phyloP scores from a whole-genome alignment of 2,797 vertebrate species.

The Labroides dimidiatus region DNA sequence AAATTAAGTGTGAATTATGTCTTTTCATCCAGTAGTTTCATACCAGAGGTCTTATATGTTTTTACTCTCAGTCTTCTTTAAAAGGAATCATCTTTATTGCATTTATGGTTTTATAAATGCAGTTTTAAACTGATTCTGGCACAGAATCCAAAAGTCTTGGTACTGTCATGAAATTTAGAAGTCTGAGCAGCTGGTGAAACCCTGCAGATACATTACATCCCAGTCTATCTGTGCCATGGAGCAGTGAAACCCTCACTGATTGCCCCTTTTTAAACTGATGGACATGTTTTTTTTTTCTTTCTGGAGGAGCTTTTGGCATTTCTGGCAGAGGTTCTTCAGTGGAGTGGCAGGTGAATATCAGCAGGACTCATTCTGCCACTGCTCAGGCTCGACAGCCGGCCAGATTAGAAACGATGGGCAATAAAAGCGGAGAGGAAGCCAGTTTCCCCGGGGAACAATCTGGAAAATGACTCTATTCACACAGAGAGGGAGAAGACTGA shows the following conservation, averaged over 20 bases:
- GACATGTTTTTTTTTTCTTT: neutral
- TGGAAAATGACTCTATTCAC: slow-evolving; percentile 26
- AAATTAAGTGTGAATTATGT: too few species aligned
- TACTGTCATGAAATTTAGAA: neutral
- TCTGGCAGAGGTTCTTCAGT: neutral
- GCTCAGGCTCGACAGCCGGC: slow-evolving; percentile 8
- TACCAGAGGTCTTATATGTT: too few species aligned
- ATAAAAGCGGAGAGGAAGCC: slow-evolving; percentile 35
- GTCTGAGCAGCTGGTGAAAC: slow-evolving; percentile 27
- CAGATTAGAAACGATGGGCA: slow-evolving; percentile 33
- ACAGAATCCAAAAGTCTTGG: neutral
- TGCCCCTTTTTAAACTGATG: slow-evolving; percentile 12
- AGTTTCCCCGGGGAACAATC: slow-evolving; percentile 40
- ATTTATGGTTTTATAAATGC: neutral
- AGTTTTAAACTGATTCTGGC: neutral
- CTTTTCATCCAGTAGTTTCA: neutral
- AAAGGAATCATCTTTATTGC: neutral
- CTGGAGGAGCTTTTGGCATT: slow-evolving; percentile 25
- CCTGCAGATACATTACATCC: neutral
- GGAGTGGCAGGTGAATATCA: slow-evolving; percentile 12
- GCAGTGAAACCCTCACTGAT: slow-evolving; percentile 31
- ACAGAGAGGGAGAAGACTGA: slow-evolving; percentile 18
- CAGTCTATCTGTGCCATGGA: neutral
- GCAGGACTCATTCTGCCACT: slow-evolving; percentile 20
- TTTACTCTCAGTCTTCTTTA: too few species aligned